Percentiles rank a stretch among this genome's conserved stretches.
phyloP scores from a whole-genome alignment of 2,113 vertebrate genomes.

The Lepidothrix coronata region DNA sequence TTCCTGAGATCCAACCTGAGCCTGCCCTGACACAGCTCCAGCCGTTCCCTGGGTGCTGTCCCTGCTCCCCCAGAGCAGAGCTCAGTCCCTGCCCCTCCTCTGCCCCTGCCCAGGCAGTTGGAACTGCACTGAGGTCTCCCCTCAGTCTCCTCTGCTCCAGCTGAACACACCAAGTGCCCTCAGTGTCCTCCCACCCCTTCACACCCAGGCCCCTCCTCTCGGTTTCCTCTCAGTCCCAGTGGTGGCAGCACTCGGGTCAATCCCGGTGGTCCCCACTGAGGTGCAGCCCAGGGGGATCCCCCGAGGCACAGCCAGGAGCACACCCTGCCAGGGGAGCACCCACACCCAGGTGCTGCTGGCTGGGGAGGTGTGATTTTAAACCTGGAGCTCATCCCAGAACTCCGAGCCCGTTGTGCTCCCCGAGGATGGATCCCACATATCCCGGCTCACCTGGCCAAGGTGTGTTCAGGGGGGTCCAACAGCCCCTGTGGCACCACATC shows the following conservation, averaged over 20 bases:
- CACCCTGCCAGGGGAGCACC: not conserved
- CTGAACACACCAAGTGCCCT: not conserved
- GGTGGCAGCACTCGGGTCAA: not conserved
- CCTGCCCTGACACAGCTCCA: not conserved
- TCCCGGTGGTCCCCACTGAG: too few relatives aligned
- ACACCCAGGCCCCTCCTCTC: not conserved
- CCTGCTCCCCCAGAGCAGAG: not conserved
- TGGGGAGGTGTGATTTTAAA: not conserved
- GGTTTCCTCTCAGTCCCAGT: not conserved
- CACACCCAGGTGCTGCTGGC: accelerated
- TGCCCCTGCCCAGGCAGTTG: not conserved
- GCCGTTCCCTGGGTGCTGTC: not conserved
- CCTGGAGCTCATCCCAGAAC: not conserved
- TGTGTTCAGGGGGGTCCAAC: accelerated
- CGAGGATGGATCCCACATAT: accelerated
- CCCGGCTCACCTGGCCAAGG: not conserved
- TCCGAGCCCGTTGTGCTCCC: accelerated
- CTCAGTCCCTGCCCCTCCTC: not conserved
- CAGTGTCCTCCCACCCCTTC: not conserved
- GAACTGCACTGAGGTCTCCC: not conserved
- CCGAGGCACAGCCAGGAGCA: not conserved
- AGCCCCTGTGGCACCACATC: not conserved
- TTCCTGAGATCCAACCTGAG: not conserved
- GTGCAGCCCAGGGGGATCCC: accelerated
- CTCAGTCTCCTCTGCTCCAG: not conserved